Base-by-base conservation (phyloP, 1,140 invertebrate species). In the Brachionus asplanchnoidis region DNA sequence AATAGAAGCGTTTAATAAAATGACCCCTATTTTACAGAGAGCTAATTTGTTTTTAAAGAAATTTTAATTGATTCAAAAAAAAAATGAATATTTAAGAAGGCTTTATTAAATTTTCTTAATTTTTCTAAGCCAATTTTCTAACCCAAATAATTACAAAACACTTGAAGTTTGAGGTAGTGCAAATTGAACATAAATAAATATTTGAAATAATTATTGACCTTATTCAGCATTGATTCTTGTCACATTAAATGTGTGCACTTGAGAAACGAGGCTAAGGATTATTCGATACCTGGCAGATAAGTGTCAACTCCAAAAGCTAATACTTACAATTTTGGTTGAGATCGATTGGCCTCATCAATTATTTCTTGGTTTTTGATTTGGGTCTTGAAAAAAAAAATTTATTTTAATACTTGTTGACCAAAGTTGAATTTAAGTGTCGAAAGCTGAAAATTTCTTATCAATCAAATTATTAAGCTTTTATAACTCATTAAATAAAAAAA, bases 121-220 rank as follows among this genome's bases (percentile, higher is more conserved):
- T 68, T 68, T 68, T 40, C n/a, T 68, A 36, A 68, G 66, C 66
- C 32, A 68, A 68, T 68, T 68, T 68, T 68, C 68, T 73, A 73
- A 73, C 68, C 68, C 36, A 73, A 73, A 73, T 73, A 73, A 73
- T 44, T 73, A 73, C 23, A 36, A 73, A 68, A 73, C 68, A 73
- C 68, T 73, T 73, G n/a, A 73, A 40, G 68, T 68, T 36, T 68
- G 12, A 68, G 66, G 66, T 68, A 60, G 6, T 60, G 53, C 53
- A 60, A 20, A 60, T 23, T 60, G 36, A 70, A 70, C 11, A 77
- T 50, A 50, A 77, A 26, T 14, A 77, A 77, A 77, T 50, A 77
- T 50, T 73, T 73, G 3, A 75, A 75, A 75, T 50, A 40, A 75
- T 44, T 75, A 75, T 50, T 77, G 73, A 77, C 73, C 73, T 77